Conservation (phyloP, 2,113 vertebrate species). For the Caloenas nicobarica region DNA sequence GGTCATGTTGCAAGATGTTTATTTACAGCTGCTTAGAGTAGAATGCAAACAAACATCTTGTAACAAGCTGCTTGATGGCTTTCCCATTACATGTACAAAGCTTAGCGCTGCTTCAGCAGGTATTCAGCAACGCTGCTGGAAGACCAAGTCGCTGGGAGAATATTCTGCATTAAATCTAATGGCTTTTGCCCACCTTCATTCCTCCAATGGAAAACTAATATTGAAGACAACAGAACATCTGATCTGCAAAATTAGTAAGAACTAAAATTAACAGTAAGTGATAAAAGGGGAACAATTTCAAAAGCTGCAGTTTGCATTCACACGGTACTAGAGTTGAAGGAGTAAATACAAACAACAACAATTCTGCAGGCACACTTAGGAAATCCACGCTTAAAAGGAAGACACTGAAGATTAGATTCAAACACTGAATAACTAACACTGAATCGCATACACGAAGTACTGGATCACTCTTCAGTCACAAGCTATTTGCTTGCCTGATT, state of each 20-base stretch:
- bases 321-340: neutral
- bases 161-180: neutral
- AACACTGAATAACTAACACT: neutral
- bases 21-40: slow-evolving; percentile 8
- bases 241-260: neutral
- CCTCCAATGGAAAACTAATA: neutral
- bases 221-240: neutral
- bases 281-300: neutral
- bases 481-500: neutral
- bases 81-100: neutral
- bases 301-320: neutral
- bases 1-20: slow-evolving; percentile 1
- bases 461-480: neutral
- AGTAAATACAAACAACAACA: neutral
- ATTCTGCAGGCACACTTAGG: neutral
- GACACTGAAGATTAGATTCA: neutral
- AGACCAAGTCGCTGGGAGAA: neutral
- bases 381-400: neutral
- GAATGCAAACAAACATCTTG: slow-evolving; percentile 18
- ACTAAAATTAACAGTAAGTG: neutral
- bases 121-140: neutral
- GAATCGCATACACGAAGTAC: neutral
- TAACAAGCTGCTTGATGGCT: neutral
- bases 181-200: neutral
- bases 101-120: neutral